phyloP scores from a whole-genome alignment of 2,888 invertebrate species.

The Nymphalis c-album region DNA sequence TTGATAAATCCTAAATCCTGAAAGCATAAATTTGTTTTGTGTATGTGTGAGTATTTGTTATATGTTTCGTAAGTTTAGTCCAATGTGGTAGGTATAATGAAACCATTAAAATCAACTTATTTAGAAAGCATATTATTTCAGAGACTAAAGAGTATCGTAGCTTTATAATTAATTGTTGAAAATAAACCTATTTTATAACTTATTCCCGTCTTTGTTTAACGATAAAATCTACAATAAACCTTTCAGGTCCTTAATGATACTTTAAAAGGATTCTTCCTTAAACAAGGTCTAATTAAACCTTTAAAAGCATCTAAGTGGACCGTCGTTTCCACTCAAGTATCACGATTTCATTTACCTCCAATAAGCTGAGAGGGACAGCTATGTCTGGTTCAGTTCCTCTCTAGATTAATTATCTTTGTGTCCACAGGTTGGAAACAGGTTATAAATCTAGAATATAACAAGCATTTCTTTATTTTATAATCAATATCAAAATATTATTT shows the following conservation, averaged over 20 bases:
- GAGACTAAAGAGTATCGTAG: neutral
- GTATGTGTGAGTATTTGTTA: too few species aligned
- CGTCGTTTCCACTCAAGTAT: constrained; percentile 36
- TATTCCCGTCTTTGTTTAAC: constrained; percentile 10
- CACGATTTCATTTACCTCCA: constrained; percentile 38
- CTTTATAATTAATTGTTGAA: neutral
- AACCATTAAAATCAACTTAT: too few species aligned
- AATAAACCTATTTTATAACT: neutral
- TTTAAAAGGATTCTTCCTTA: constrained; percentile 37
- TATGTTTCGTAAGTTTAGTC: too few species aligned
- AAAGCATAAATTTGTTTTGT: too few species aligned
- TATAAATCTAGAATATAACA: neutral
- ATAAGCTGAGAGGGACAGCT: constrained; percentile 33
- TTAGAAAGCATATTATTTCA: too few species aligned
- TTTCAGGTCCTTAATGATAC: constrained; percentile 33
- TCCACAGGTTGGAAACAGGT: neutral
- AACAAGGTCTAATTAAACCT: constrained; percentile 41
- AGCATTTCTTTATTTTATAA: too few species aligned
- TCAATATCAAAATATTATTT: too few species aligned
- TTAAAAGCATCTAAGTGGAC: constrained; percentile 41
- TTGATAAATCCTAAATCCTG: too few species aligned
- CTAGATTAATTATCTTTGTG: constrained; percentile 17
- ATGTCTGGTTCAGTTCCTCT: constrained; percentile 21
- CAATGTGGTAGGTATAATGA: too few species aligned
- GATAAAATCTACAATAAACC: constrained; percentile 26